phyloP scores from a whole-genome alignment of 1,140 invertebrate genomes.

The Hormaphis cornu region DNA sequence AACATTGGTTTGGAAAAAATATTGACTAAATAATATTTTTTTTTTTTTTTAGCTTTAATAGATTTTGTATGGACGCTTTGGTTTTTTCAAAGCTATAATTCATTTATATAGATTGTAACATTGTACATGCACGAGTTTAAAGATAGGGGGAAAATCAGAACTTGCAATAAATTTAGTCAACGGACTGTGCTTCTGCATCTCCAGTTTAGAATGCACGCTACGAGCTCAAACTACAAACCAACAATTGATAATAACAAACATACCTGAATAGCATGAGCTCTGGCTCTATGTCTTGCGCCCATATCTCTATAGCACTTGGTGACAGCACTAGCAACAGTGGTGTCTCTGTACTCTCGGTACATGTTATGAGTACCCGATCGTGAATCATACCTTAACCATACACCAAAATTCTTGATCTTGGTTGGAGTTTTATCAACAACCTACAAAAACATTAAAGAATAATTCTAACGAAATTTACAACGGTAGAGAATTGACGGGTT shows the following conservation, averaged over 20 bases:
- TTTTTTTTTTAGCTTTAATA: too few relatives aligned
- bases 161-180: too few relatives aligned
- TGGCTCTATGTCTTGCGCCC: conserved; percentile 94
- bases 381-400: conserved; percentile 96
- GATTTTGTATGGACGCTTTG: too few relatives aligned
- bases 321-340: conserved; percentile 88
- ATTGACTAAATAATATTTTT: too few relatives aligned
- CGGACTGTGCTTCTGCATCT: too few relatives aligned
- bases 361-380: conserved; percentile 98
- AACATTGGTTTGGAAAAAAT: too few relatives aligned
- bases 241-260: neutral
- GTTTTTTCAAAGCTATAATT: too few relatives aligned
- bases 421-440: conserved; percentile 82
- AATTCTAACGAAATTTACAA: neutral
- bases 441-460: conserved; percentile 49
- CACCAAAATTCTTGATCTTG: conserved; percentile 97
- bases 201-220: too few relatives aligned
- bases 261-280: conserved; percentile 89
- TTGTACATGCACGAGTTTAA: too few relatives aligned
- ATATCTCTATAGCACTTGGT: conserved; percentile 99
- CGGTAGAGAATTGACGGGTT: too few relatives aligned
- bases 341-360: conserved; percentile 98
- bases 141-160: too few relatives aligned
- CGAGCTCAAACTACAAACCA: neutral
- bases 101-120: too few relatives aligned